Evolutionary conservation across 2,888 invertebrate species (phyloP), one percentile per base, ranked within the genome.

Genomic region (Seladonia tumulorum): DNA sequence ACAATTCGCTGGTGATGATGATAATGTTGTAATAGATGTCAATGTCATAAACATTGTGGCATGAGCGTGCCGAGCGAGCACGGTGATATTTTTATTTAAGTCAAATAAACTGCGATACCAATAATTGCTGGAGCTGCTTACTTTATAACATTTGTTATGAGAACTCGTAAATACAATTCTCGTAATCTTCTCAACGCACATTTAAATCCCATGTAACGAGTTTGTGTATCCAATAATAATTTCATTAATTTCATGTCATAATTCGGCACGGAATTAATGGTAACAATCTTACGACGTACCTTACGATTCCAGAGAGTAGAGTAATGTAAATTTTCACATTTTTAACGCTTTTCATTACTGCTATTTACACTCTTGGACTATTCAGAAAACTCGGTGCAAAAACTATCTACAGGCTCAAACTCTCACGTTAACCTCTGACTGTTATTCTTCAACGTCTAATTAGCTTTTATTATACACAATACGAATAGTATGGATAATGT

Each of bases 191-290:
- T 25, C 29, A 29, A 29, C 29, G 29, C 29, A 29, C 29, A 14
- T 63, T 63, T 63, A 63, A 63, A 63, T 29, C 7, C 63, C 25
- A 29, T 29, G 29, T 29, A 63, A 63, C 8, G 63, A 16, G 63
- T 29, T 16, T 63, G 63, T 16, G 63, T 29, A 63, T 63, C 7
- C 63, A 16, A 29, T 29, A 29, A 63, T 63, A 29, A 63, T 29
- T 29, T 63, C 63, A 63, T 63, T 63, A 63, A 63, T 63, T 63
- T 29, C 57, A 63, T 29, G 63, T 63, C 16, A 29, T 63, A 25
- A 63, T 63, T 63, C 29, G 16, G 16, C 29, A 63, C 29, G 16
- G 63, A 29, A 29, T 63, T 29, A 8, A 29, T 16, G 63, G 63
- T 16, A 29, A 29, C 29, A 63, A 63, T 25, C 16, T 29, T 7